These are phyloP conservation scores for Arge pagana DNA, from an alignment of 2,888 invertebrate species.

Conservation along the genomic window DNA sequence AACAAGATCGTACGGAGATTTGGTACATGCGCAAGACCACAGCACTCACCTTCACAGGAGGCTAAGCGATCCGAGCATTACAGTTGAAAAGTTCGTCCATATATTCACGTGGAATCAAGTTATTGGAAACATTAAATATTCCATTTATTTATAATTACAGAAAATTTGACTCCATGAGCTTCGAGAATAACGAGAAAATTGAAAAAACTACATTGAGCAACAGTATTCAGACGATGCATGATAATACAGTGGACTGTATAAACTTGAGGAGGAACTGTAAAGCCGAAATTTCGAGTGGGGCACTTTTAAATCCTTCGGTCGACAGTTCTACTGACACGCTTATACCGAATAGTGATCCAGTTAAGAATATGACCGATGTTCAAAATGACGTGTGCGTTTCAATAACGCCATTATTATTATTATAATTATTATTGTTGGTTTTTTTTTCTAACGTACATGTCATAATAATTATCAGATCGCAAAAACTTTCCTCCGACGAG, in stretches of 20 bases:
- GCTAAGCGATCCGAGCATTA: constrained; percentile 84
- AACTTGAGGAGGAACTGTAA: constrained; percentile 38
- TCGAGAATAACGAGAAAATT: constrained; percentile 48
- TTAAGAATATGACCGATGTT: constrained; percentile 32
- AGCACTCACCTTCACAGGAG: constrained; percentile 68
- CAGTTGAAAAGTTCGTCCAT: constrained; percentile 70
- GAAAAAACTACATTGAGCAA: constrained; percentile 29
- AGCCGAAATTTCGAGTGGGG: constrained; percentile 44
- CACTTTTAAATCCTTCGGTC: constrained; percentile 53
- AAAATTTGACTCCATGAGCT: constrained; percentile 52
- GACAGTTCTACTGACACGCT: constrained; percentile 65
- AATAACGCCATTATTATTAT: background rate
- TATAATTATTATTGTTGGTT: too few species aligned
- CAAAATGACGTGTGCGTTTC: constrained; percentile 48
- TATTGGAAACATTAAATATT: background rate
- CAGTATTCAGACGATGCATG: constrained; percentile 14
- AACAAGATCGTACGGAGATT: constrained; percentile 85
- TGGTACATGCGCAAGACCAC: constrained; percentile 70
- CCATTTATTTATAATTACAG: constrained; percentile 33
- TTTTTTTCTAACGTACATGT: background rate
- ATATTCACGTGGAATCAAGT: background rate
- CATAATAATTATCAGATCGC: constrained; percentile 7
- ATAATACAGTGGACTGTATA: constrained; percentile 36
- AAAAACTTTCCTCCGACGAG: constrained; percentile 10
- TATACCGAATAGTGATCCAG: constrained; percentile 53